A percentile compares a stretch with the other conserved stretches of the same genome.
Conservation (phyloP, 2,888 invertebrate species). For the Morpho deidamia region DNA sequence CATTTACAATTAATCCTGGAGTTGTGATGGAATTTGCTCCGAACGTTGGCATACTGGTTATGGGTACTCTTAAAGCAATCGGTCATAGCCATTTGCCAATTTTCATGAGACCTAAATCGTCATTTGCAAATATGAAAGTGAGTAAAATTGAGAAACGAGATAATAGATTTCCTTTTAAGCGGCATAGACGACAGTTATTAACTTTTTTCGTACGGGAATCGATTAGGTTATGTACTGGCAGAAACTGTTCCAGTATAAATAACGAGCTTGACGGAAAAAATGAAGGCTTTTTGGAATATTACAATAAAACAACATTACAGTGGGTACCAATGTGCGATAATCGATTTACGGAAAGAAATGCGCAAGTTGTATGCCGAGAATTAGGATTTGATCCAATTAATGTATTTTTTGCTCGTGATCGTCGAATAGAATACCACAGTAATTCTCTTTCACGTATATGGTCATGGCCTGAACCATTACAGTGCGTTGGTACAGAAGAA, state of each 20-base stretch:
- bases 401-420: constrained; percentile 91
- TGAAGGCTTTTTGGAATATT: constrained; percentile 96
- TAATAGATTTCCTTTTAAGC: constrained; percentile 44
- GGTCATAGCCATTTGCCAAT: constrained; percentile 88
- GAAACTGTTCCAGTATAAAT: constrained; percentile 81
- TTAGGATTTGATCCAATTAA: constrained; percentile 93
- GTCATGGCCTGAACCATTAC: constrained; percentile 97
- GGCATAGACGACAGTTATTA: constrained; percentile 75
- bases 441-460: constrained; percentile 92
- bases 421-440: constrained; percentile 92
- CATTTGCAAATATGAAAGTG: constrained; percentile 48
- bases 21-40: constrained; percentile 96
- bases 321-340: constrained; percentile 98
- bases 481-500: constrained; percentile 87
- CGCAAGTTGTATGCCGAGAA: constrained; percentile 96
- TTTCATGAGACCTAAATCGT: constrained; percentile 82
- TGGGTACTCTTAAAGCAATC: constrained; percentile 91
- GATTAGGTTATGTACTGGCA: constrained; percentile 88
- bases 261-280: constrained; percentile 69
- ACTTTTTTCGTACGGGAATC: constrained; percentile 77
- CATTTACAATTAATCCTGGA: constrained; percentile 91
- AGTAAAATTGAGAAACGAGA: constrained; percentile 61
- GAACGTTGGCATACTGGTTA: constrained; percentile 95
- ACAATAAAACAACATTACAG: constrained; percentile 95
- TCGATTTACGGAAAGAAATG: constrained; percentile 97